Evolutionary conservation across 2,797 vertebrate genomes (phyloP).

Genomic region (Darevskia mixta): DNA sequence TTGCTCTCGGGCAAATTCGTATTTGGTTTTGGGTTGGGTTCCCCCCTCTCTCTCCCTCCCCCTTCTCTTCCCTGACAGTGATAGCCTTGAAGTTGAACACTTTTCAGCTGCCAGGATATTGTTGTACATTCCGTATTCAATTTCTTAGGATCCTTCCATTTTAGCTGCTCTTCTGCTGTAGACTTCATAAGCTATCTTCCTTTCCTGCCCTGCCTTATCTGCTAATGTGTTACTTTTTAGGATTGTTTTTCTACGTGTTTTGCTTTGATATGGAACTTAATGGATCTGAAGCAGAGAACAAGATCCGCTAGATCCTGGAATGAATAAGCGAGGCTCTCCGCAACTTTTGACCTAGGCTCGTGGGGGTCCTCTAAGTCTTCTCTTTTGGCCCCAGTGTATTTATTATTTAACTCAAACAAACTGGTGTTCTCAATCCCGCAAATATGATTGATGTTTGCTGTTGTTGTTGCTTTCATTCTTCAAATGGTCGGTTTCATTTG

Average conservation of each 20-base stretch:
- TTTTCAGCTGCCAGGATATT: slow-evolving; percentile 66
- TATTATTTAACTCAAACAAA: no score
- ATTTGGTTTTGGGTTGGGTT: slow-evolving; percentile 59
- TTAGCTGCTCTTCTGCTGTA: slow-evolving; percentile 12
- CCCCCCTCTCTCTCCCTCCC: background rate
- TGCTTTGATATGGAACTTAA: slow-evolving; percentile 12
- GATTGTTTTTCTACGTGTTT: background rate
- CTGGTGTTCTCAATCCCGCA: no score
- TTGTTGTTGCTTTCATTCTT: no score
- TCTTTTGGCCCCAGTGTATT: no score
- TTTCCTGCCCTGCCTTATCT: slow-evolving; percentile 19
- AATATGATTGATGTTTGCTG: no score
- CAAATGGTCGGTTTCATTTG: no score
- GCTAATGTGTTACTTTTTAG: slow-evolving; percentile 37
- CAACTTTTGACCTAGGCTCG: background rate
- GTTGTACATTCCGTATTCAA: slow-evolving; percentile 59
- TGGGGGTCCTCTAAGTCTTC: no score
- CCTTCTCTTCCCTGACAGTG: slow-evolving; percentile 51
- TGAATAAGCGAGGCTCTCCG: background rate
- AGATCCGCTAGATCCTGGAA: background rate
- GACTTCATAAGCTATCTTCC: slow-evolving; percentile 19
- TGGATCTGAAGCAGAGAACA: slow-evolving; percentile 27
- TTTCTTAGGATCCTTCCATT: slow-evolving; percentile 38
- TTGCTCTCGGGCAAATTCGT: slow-evolving; percentile 70
- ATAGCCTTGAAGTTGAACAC: slow-evolving; percentile 63